These are phyloP conservation scores for Galagoides demidoff DNA, from an alignment of 2,797 vertebrate species.

Conservation along the genomic window DNA sequence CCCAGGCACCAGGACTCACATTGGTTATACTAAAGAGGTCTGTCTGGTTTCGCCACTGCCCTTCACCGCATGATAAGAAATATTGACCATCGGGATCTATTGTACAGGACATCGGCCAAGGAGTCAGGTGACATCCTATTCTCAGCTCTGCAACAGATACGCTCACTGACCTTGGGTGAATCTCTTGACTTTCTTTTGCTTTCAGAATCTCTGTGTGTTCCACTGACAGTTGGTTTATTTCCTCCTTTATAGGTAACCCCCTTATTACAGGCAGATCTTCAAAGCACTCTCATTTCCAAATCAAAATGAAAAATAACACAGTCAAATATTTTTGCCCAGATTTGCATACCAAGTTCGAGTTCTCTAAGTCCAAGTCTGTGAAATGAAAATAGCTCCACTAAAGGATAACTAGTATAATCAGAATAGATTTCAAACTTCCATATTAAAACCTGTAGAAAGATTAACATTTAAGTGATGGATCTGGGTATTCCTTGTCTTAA, in stretches of 20 bases:
- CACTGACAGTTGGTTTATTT: background rate
- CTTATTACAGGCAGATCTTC: background rate
- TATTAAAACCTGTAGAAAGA: background rate
- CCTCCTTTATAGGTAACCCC: background rate
- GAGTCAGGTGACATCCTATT: background rate
- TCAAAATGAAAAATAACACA: conserved; percentile 4
- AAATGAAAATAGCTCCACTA: background rate
- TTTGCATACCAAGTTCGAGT: background rate
- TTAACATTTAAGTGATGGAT: background rate
- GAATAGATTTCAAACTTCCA: background rate
- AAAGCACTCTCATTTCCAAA: background rate
- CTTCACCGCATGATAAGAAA: conserved; percentile 35
- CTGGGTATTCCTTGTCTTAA: background rate
- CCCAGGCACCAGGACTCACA: background rate
- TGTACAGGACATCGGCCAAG: background rate
- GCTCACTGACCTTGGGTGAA: conserved; percentile 36
- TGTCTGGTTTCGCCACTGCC: background rate
- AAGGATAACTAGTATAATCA: background rate
- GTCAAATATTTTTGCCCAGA: background rate
- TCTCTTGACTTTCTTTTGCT: conserved; percentile 18
- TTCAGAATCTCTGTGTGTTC: background rate
- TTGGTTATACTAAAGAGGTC: conserved; percentile 50
- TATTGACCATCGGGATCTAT: conserved; percentile 34
- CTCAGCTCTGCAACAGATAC: background rate
- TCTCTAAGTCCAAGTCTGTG: background rate